Percentiles rank a stretch among this genome's conserved stretches.
These are phyloP conservation scores for Agrilus cyanescens DNA, from an alignment of 2,888 invertebrate genomes.

Conservation along the genomic window DNA sequence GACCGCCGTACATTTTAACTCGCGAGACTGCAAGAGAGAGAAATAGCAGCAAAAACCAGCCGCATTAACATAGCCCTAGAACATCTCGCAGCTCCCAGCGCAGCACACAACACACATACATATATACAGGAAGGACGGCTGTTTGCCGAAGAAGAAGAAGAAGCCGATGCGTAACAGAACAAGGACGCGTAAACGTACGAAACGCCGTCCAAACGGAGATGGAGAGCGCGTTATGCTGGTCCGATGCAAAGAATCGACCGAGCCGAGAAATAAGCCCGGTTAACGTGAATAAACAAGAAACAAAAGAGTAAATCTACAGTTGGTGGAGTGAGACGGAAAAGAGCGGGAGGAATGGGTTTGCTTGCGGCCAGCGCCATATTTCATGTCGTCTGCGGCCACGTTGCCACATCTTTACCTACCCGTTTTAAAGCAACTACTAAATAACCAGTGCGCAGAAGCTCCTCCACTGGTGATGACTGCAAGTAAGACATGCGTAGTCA, in stretches of 20 bases:
- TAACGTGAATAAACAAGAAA: background rate
- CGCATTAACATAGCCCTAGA: too few relatives aligned
- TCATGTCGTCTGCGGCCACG: constrained; percentile 31
- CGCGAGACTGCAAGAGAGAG: constrained; percentile 12
- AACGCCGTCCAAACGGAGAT: too few relatives aligned
- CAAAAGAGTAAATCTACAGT: constrained; percentile 6
- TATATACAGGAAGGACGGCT: too few relatives aligned
- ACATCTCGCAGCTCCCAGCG: too few relatives aligned
- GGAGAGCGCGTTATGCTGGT: too few relatives aligned
- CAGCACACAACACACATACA: too few relatives aligned
- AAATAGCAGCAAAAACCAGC: constrained; percentile 6
- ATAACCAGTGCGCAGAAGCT: constrained; percentile 4
- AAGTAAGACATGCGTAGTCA: background rate
- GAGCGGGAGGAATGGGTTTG: constrained; percentile 30
- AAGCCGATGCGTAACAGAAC: too few relatives aligned
- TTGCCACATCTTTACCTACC: constrained; percentile 22
- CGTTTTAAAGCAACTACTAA: constrained; percentile 17
- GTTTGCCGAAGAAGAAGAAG: too few relatives aligned
- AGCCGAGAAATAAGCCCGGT: background rate
- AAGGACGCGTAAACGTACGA: too few relatives aligned
- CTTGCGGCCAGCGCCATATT: constrained; percentile 34
- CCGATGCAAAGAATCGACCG: too few relatives aligned
- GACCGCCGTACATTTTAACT: constrained; percentile 15
- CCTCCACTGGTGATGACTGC: background rate
- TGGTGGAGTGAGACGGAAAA: constrained; percentile 19